Evolutionary conservation across 1,140 invertebrate genomes (phyloP).

Genomic region (Zaprionus kolodkinae): DNA sequence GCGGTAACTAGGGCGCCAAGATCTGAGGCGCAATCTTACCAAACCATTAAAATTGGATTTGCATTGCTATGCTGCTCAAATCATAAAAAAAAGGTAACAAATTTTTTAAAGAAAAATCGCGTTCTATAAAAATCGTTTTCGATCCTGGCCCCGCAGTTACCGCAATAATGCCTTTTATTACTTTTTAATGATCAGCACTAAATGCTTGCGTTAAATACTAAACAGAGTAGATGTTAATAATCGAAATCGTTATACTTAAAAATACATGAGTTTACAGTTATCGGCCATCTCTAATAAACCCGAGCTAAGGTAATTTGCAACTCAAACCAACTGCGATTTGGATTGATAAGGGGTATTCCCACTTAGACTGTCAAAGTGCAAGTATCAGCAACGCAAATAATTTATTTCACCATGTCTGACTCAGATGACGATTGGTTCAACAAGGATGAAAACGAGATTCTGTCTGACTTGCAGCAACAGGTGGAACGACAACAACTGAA

Average conservation of each 20-base stretch:
- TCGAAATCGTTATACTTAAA: not conserved
- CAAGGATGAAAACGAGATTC: conserved; percentile 70
- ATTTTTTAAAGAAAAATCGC: no score
- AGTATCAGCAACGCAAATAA: not conserved
- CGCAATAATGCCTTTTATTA: no score
- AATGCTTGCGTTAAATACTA: not conserved
- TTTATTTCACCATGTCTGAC: conserved; percentile 44
- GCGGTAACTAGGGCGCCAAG: no score
- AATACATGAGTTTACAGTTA: conserved; percentile 6
- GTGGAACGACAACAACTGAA: conserved; percentile 23
- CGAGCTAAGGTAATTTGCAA: not conserved
- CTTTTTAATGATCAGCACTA: not conserved
- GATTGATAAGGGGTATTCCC: conserved; percentile 16
- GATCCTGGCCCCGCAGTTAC: no score
- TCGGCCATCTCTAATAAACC: not conserved
- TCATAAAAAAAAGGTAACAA: no score
- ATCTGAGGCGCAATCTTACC: no score
- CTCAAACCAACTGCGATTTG: not conserved
- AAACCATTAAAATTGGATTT: no score
- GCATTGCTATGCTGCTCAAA: no score
- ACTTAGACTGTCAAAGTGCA: not conserved
- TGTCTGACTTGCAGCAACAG: conserved; percentile 51
- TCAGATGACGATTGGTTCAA: conserved; percentile 79
- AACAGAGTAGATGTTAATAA: not conserved
- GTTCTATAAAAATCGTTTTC: no score